Evolutionary conservation across 2,888 invertebrate species (phyloP), one percentile per base, ranked within the genome.

Genomic region (Toxonevra muliebris): DNA sequence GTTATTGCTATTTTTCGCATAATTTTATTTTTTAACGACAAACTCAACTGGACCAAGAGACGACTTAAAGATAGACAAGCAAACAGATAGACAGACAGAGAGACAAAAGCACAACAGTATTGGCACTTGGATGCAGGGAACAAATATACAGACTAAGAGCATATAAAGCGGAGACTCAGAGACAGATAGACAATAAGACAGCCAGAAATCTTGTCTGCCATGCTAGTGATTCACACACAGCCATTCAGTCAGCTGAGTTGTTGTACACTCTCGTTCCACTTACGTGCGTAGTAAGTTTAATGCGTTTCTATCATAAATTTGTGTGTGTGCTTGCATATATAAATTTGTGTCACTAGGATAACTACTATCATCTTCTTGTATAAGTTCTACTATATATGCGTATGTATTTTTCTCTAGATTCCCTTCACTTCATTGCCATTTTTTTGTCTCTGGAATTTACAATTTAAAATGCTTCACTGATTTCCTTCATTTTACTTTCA

Each of bases 391-490:
- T 50, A 11, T 13, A 19, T 50, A 12, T 19, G 12, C 11, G 10
- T 45, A 11, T 12, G 15, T 52, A 10, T n/a, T 50, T 10, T n/a
- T 65, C 42, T 53, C 42, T 17, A n/a, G n/a, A n/a, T 41, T 40
- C 40, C 15, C 42, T 57, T 17, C 73, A 76, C 75, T 73, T 75
- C 73, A 77, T 73, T 76, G 72, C 74, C 73, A 76, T 30, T 13
- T 64, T 64, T 53, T 30, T 30, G 30, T 40, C 9, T 52, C 62
- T 42, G 42, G 19, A 48, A 76, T 78, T 78, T 78, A 77, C 75
- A 79, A 78, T 78, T 79, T 78, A 78, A 77, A 77, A 77, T 79
- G 79, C 79, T 79, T 76, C 77, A 79, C 74, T 78, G 78, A 79
- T 77, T 78, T 78, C 15, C 30, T 50, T 48, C 30, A 17, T 52